Evolutionary conservation across 2,797 vertebrate species (phyloP).

Genomic region (Brachyalestes nurse): DNA sequence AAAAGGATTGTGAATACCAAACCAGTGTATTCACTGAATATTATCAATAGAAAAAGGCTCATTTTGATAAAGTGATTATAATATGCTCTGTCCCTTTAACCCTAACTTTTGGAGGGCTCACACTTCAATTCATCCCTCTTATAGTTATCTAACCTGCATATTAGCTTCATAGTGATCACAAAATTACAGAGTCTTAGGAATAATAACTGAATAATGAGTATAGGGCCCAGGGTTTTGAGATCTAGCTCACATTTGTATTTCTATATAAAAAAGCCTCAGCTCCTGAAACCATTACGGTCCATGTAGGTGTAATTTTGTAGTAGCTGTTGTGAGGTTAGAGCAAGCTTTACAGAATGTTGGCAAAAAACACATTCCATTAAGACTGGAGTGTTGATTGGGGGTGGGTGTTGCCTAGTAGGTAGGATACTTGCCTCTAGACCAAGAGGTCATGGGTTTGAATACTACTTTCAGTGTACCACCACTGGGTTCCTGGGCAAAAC

Average conservation of each 20-base stretch:
- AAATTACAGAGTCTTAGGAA: neutral
- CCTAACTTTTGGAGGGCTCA: neutral
- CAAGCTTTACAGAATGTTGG: no score
- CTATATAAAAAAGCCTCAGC: no score
- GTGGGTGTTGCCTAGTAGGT: no score
- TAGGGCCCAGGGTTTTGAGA: neutral
- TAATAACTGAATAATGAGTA: neutral
- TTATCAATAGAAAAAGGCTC: neutral
- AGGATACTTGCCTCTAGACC: no score
- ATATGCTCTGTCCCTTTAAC: neutral
- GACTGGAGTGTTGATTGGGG: no score
- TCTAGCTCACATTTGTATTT: neutral
- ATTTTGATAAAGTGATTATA: slow-evolving; percentile 7
- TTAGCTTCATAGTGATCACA: neutral
- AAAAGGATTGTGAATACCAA: neutral
- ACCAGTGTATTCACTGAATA: slow-evolving; percentile 2
- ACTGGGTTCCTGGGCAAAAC: no score
- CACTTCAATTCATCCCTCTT: neutral
- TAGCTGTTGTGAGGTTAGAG: no score
- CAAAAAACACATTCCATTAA: no score
- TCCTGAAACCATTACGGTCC: no score
- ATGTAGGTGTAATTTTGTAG: no score
- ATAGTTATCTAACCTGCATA: neutral
- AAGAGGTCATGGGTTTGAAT: no score
- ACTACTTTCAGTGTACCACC: no score